phyloP scores from a whole-genome alignment of 1,140 invertebrate genomes.

The Schlechtendalia chinensis region DNA sequence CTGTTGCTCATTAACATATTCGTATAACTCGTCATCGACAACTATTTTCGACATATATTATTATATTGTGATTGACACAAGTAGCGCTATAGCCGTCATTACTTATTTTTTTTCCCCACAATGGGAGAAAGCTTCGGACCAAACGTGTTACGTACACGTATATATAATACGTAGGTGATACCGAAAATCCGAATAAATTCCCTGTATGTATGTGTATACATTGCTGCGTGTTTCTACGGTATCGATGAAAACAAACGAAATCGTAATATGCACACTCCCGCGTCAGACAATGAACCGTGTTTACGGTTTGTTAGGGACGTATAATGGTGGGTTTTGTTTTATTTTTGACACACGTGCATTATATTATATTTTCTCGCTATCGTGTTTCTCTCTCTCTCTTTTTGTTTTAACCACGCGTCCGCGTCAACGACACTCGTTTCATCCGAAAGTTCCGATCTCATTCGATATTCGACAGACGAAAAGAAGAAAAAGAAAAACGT shows the following conservation, averaged over 20 bases:
- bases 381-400: not conserved
- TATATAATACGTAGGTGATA: too few relatives aligned
- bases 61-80: conserved; percentile 23
- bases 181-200: conserved; percentile 11
- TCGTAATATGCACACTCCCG: conserved; percentile 9
- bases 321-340: not conserved
- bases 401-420: not conserved
- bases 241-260: conserved; percentile 36
- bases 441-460: conserved; percentile 32
- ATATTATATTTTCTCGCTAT: too few relatives aligned
- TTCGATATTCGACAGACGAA: conserved; percentile 27
- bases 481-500: too few relatives aligned
- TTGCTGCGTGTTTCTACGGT: conserved; percentile 13
- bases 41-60: not conserved
- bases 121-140: conserved; percentile 9
- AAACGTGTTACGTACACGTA: too few relatives aligned
- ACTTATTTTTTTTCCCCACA: not conserved
- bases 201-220: not conserved
- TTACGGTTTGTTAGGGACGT: conserved; percentile 46
- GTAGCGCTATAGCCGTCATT: conserved; percentile 6
- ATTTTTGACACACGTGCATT: not conserved
- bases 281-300: conserved; percentile 5
- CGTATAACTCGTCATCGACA: not conserved
- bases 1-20: not conserved
- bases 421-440: not conserved